Percentiles rank a stretch among this genome's conserved stretches.
phyloP scores from a whole-genome alignment of 2,797 vertebrate species.

The Myotis daubentonii region DNA sequence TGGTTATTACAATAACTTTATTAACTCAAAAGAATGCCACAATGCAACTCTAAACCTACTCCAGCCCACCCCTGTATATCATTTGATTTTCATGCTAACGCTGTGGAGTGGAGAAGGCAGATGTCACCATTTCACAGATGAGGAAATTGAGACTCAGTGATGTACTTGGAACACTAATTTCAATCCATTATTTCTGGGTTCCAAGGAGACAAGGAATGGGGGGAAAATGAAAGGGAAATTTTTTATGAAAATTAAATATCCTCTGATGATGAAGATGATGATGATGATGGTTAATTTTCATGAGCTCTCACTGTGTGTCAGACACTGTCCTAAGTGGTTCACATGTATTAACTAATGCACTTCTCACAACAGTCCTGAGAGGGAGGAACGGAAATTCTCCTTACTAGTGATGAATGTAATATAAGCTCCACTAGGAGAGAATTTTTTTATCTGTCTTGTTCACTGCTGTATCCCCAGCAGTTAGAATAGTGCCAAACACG shows the following conservation, averaged over 20 bases:
- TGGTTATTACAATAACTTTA: not conserved
- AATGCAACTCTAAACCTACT: not conserved
- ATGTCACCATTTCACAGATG: conserved; percentile 12
- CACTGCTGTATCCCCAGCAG: not conserved
- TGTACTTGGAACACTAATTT: not conserved
- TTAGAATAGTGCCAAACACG: not conserved
- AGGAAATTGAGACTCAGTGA: not conserved
- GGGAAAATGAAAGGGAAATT: not conserved
- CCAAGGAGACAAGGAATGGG: not conserved
- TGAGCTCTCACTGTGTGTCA: not conserved
- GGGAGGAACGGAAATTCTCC: not conserved
- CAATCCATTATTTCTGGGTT: conserved; percentile 10
- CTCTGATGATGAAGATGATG: not conserved
- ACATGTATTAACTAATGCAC: not conserved
- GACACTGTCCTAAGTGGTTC: not conserved
- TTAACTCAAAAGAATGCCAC: not conserved
- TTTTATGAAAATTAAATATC: conserved; percentile 48
- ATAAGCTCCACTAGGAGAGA: not conserved
- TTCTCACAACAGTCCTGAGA: not conserved
- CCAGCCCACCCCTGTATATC: not conserved
- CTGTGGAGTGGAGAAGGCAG: not conserved
- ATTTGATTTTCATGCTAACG: conserved; percentile 15
- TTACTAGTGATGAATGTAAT: not conserved
- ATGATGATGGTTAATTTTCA: not conserved
- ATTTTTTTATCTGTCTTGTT: not conserved